Conservation (phyloP, 2,113 vertebrate genomes). For the Crotalus tigris region DNA sequence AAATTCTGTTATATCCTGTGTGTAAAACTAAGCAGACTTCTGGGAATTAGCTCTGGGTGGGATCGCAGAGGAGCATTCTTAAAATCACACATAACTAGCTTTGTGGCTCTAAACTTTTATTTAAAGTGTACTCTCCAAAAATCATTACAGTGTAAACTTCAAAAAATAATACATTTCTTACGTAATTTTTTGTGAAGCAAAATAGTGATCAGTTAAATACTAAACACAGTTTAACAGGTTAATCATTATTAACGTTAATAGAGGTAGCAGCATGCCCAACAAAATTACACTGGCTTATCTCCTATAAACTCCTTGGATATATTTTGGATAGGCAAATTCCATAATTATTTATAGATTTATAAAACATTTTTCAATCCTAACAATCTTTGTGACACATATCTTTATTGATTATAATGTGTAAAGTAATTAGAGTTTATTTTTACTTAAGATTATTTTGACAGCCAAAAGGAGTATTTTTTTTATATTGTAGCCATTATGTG, state of each 20-base stretch:
- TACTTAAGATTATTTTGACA: slow-evolving; percentile 35
- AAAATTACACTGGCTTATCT: not conserved
- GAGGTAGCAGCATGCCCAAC: no score
- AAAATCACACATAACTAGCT: not conserved
- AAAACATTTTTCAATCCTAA: not conserved
- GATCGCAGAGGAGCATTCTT: not conserved
- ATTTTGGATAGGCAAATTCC: not conserved
- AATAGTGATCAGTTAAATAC: not conserved
- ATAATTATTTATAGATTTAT: not conserved
- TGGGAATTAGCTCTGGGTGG: not conserved
- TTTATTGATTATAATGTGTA: slow-evolving; percentile 8
- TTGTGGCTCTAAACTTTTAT: not conserved
- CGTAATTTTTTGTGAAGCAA: not conserved
- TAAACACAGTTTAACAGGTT: not conserved
- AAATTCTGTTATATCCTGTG: not conserved
- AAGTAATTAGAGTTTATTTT: not conserved
- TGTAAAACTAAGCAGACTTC: not conserved
- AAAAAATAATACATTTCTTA: not conserved
- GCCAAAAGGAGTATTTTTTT: not conserved
- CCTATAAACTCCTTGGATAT: not conserved
- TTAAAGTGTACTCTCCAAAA: not conserved
- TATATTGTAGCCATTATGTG: slow-evolving; percentile 12
- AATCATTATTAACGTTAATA: not conserved
- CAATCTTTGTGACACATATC: not conserved
- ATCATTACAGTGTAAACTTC: not conserved